phyloP scores from a whole-genome alignment of 2,797 vertebrate genomes.

The Sebastiscus albofasciatus region DNA sequence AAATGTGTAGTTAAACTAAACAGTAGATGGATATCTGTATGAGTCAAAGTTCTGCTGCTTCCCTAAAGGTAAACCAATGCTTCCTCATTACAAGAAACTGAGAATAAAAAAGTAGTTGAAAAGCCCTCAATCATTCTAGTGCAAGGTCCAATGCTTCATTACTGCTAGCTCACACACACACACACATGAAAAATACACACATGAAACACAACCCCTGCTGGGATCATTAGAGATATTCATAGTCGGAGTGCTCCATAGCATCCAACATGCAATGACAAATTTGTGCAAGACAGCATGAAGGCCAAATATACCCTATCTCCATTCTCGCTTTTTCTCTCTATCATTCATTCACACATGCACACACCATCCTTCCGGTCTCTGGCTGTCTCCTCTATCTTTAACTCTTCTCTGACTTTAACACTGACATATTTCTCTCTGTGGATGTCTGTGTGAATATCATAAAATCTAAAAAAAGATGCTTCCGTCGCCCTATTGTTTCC shows the following conservation, averaged over 20 bases:
- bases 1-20: slow-evolving; percentile 33
- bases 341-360: not conserved
- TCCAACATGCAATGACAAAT: slow-evolving; percentile 67
- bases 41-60: slow-evolving; percentile 34
- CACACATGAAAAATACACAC: not conserved
- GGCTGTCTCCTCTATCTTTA: slow-evolving; percentile 32
- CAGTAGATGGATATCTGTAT: slow-evolving; percentile 3
- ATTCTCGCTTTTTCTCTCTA: slow-evolving; percentile 2
- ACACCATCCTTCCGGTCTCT: not conserved
- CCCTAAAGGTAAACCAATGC: slow-evolving; percentile 12
- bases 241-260: slow-evolving; percentile 41
- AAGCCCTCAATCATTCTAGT: slow-evolving; percentile 38
- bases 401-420: slow-evolving; percentile 25
- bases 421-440: not conserved
- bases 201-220: slow-evolving; percentile 22
- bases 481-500: not conserved
- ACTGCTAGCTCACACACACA: slow-evolving; percentile 11
- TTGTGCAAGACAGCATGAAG: slow-evolving; percentile 70
- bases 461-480: not conserved
- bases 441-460: not conserved
- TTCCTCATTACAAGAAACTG: slow-evolving; percentile 52
- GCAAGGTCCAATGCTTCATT: slow-evolving; percentile 61
- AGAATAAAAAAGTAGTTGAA: slow-evolving; percentile 6
- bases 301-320: slow-evolving; percentile 63
- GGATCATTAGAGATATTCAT: slow-evolving; percentile 59